A percentile compares a stretch with the other conserved stretches of the same genome.
These are phyloP conservation scores for Oreochromis tanganicae DNA, from an alignment of 2,113 vertebrate species.

Conservation along the genomic window DNA sequence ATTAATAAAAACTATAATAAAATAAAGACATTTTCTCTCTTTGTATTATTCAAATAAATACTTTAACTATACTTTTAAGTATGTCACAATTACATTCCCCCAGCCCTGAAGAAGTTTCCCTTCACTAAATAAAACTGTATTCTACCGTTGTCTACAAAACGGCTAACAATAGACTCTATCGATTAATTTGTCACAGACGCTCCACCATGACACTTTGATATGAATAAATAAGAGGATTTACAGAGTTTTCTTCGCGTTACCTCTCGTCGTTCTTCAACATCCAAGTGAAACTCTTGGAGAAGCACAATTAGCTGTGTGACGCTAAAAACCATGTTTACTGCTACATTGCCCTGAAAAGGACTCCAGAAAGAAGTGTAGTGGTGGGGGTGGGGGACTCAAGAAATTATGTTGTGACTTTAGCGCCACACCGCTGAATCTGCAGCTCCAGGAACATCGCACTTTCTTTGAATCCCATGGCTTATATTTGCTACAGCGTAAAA, in stretches of 20 bases:
- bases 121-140: slow-evolving; percentile 6
- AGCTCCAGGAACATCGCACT: not conserved
- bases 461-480: slow-evolving; percentile 37
- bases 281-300: not conserved
- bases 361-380: not conserved
- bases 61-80: slow-evolving; percentile 41
- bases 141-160: slow-evolving; percentile 35
- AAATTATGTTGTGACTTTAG: not conserved
- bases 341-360: not conserved
- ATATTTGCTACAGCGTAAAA: slow-evolving; percentile 21
- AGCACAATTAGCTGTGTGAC: not conserved
- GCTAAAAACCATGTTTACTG: not conserved
- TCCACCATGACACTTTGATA: slow-evolving; percentile 34
- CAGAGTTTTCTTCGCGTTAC: not conserved
- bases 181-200: slow-evolving; percentile 26
- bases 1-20: slow-evolving; percentile 57
- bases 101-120: slow-evolving; percentile 19
- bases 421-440: not conserved
- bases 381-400: not conserved
- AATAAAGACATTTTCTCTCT: slow-evolving; percentile 61
- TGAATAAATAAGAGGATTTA: slow-evolving; percentile 20
- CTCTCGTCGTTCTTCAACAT: not conserved
- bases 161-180: slow-evolving; percentile 1
- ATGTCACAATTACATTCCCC: slow-evolving; percentile 35
- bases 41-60: slow-evolving; percentile 53